Percentiles rank a stretch among this genome's conserved stretches.
Conservation (phyloP, 1,140 invertebrate genomes). For the Harlomillsia oculata region DNA sequence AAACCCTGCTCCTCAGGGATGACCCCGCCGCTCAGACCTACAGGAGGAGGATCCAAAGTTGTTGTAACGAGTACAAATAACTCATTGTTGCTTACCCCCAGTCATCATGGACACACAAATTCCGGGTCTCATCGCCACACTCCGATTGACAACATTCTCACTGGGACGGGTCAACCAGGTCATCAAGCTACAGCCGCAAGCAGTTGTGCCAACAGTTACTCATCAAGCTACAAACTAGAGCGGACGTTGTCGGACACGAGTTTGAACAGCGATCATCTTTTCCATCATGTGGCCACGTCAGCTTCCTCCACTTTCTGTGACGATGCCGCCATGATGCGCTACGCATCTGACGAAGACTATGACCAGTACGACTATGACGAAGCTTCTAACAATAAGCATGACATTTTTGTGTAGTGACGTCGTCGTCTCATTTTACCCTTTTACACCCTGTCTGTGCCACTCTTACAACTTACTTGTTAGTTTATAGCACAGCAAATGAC, state of each 20-base stretch:
- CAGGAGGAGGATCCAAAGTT: background rate
- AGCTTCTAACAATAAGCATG: constrained; percentile 4
- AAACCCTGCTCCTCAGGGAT: background rate
- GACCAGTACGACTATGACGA: constrained; percentile 22
- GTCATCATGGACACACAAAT: constrained; percentile 1
- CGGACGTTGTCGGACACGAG: constrained; percentile 34
- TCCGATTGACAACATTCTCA: constrained; percentile 9
- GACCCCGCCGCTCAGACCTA: background rate
- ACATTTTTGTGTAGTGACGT: constrained; percentile 32
- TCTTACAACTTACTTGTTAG: too few relatives aligned
- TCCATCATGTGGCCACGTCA: constrained; percentile 30
- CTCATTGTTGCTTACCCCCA: too few relatives aligned
- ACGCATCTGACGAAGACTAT: constrained; percentile 32
- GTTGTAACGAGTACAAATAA: background rate
- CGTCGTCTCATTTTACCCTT: too few relatives aligned
- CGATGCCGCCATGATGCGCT: constrained; percentile 26
- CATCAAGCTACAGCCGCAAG: background rate
- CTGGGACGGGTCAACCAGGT: too few relatives aligned
- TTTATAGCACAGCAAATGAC: too few relatives aligned
- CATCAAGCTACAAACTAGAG: constrained; percentile 20
- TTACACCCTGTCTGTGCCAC: too few relatives aligned
- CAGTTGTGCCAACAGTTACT: background rate
- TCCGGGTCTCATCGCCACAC: constrained; percentile 10
- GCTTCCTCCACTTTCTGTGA: constrained; percentile 24
- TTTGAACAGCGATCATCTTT: constrained; percentile 33